Conservation (phyloP, 2,113 vertebrate genomes). For the Hippocampus mohnikei region DNA sequence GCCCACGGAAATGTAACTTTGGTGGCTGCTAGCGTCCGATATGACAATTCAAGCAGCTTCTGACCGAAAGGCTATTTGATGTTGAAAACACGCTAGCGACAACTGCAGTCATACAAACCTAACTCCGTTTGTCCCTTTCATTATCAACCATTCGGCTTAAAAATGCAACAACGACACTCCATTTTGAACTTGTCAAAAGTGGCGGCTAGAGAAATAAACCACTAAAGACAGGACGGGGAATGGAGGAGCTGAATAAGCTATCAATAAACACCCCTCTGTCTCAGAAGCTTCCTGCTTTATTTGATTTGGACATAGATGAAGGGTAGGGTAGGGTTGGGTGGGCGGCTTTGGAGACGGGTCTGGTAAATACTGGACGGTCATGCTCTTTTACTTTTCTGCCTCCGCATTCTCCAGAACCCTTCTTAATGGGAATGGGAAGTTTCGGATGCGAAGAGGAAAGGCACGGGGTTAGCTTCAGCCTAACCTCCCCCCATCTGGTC, state of each 20-base stretch:
- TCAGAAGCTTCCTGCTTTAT: slow-evolving; percentile 95
- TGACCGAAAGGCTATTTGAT: too few relatives aligned
- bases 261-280: slow-evolving; percentile 95
- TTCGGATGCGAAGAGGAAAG: slow-evolving; percentile 85
- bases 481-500: slow-evolving; percentile 99
- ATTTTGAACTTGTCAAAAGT: too few relatives aligned
- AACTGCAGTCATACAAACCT: background rate
- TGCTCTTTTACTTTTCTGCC: slow-evolving; percentile 96
- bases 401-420: slow-evolving; percentile 83
- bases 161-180: too few relatives aligned
- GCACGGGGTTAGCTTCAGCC: slow-evolving; percentile 87
- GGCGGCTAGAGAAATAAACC: too few relatives aligned
- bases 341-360: slow-evolving; percentile 32
- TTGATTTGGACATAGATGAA: slow-evolving; percentile 86
- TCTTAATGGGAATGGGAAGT: slow-evolving; percentile 99
- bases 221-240: slow-evolving; percentile 16
- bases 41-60: too few relatives aligned
- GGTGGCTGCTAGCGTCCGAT: too few relatives aligned
- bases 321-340: slow-evolving; percentile 54
- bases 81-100: too few relatives aligned
- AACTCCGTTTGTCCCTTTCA: background rate
- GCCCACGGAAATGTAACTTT: too few relatives aligned
- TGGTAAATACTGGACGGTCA: slow-evolving; percentile 90
- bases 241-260: slow-evolving; percentile 75
- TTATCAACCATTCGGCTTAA: background rate